These are phyloP conservation scores for Caranx melampygus DNA, from an alignment of 2,113 vertebrate species.

Conservation along the genomic window DNA sequence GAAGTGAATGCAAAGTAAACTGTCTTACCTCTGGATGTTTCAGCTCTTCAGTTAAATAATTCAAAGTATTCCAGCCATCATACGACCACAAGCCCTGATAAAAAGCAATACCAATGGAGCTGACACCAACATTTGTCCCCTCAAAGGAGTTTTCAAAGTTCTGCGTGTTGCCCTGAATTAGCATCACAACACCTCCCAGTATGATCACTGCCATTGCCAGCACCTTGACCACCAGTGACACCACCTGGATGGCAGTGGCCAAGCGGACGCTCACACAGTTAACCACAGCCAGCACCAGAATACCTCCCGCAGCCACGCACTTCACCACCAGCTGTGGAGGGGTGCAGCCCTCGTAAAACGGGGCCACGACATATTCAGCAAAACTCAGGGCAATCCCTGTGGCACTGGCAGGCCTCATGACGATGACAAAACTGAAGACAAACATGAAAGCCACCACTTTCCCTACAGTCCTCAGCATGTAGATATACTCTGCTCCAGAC, in stretches of 20 bases:
- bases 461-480: conserved; percentile 86
- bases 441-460: conserved; percentile 86
- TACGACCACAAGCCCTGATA: conserved; percentile 90
- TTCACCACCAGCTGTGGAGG: conserved; percentile 75
- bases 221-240: conserved; percentile 82
- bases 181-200: conserved; percentile 79
- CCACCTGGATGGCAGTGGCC: conserved; percentile 81
- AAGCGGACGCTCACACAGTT: conserved; percentile 86
- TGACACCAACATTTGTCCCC: conserved; percentile 73
- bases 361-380: conserved; percentile 82
- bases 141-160: conserved; percentile 83
- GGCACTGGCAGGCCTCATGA: conserved; percentile 85
- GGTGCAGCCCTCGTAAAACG: conserved; percentile 84
- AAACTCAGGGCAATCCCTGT: conserved; percentile 86
- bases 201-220: conserved; percentile 82
- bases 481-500: conserved; percentile 89
- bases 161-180: conserved; percentile 78
- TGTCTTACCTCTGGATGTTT: conserved; percentile 85
- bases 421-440: conserved; percentile 80
- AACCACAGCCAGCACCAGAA: conserved; percentile 81
- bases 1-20: not conserved
- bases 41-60: conserved; percentile 87
- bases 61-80: conserved; percentile 89
- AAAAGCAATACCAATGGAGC: conserved; percentile 83
- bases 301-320: conserved; percentile 80